Evolutionary conservation across 2,113 vertebrate species (phyloP).

Genomic region (Shinisaurus crocodilurus): DNA sequence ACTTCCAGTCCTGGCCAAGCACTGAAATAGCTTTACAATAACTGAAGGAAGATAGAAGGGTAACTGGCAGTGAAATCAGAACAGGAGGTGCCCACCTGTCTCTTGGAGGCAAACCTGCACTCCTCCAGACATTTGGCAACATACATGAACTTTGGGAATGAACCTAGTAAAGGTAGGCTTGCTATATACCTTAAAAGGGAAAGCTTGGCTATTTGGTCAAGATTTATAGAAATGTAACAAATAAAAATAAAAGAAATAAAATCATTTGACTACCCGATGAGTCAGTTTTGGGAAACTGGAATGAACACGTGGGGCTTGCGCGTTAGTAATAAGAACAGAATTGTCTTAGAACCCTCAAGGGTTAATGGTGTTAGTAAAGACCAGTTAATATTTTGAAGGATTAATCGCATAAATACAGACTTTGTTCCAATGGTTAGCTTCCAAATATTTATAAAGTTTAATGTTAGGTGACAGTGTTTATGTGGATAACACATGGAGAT

Average conservation of each 20-base stretch:
- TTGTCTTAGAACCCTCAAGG: neutral
- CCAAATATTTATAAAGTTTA: neutral
- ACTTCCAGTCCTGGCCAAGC: neutral
- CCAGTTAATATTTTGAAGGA: constrained; percentile 20
- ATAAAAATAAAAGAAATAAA: too few species aligned
- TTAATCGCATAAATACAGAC: constrained; percentile 18
- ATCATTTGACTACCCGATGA: neutral
- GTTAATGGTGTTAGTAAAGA: constrained; percentile 18
- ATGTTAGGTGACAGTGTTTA: neutral
- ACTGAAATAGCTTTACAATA: neutral
- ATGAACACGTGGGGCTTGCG: neutral
- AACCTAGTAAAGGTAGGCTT: neutral
- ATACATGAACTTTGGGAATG: neutral
- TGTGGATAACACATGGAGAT: neutral
- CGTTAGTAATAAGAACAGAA: neutral
- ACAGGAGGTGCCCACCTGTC: neutral
- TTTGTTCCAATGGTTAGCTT: constrained; percentile 11
- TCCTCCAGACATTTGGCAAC: neutral
- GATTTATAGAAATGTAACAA: too few species aligned
- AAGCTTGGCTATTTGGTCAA: neutral
- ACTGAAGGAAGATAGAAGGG: accelerated
- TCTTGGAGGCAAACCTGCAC: neutral
- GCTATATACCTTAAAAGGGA: neutral
- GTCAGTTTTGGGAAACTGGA: neutral
- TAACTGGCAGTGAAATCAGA: neutral